Evolutionary conservation across 2,888 invertebrate genomes (phyloP), one percentile per base, ranked within the genome.

Genomic region (Drosophila ochracea): DNA sequence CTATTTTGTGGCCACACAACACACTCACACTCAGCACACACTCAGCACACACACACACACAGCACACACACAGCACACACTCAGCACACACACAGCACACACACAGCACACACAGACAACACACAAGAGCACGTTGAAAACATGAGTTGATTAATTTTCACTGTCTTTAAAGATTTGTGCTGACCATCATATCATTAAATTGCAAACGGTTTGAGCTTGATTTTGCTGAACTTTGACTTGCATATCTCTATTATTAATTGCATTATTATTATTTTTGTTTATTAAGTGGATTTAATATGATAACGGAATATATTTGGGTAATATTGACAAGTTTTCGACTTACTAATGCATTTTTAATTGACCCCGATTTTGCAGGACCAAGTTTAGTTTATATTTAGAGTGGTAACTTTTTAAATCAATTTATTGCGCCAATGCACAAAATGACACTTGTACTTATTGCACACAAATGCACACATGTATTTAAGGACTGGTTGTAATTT

Each of bases 111-210:
- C 4, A 47, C 41, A 33, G 35, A 43, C 39, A 31, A n/a, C 49
- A 47, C 28, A 11, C 41, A 58, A 13, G 13, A 13, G 21, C 21
- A 61, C 39, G 53, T 67, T 50, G 54, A 59, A 55, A 69, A 35
- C 49, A 55, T 70, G 60, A 70, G 68, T 63, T 72, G 73, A 52
- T 62, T 50, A 52, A 59, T 62, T 73, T 59, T 25, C 16, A 25
- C 16, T 5, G 35, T 25, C 43, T 47, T 77, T 33, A 41, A 71
- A 53, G 60, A 53, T 72, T 60, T 19, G 13, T 41, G n/a, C 21
- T 31, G 41, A 31, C n/a, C 55, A 30, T 28, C 55, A 33, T n/a
- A 11, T 21, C 35, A 28, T 50, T 52, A 52, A 52, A 28, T n/a
- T 37, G 3, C 37, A 35, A 5, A 19, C 6, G 10, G 10, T n/a